Conservation (phyloP, 2,113 vertebrate genomes). For the Microtus oregoni region DNA sequence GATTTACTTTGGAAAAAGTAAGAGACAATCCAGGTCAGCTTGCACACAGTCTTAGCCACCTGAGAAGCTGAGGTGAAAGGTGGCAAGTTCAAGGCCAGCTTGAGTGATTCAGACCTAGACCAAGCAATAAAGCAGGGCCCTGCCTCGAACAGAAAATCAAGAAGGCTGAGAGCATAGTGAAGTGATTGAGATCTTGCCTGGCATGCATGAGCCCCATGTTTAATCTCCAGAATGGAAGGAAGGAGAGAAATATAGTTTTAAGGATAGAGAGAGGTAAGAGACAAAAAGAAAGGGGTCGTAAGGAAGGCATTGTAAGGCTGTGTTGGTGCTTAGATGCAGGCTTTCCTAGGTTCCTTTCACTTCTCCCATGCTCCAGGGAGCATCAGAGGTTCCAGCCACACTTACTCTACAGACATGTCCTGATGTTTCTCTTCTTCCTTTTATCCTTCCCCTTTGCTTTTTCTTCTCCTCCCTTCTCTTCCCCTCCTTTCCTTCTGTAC, state of each 20-base stretch:
- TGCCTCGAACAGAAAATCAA: neutral
- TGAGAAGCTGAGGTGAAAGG: neutral
- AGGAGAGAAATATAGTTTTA: neutral
- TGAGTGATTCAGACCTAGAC: neutral
- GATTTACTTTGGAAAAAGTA: neutral
- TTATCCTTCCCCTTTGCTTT: accelerated
- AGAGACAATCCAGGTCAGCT: neutral
- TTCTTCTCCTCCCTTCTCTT: too few relatives aligned
- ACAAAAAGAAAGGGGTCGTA: neutral
- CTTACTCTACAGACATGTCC: neutral
- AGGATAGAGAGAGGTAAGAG: neutral
- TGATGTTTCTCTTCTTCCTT: neutral
- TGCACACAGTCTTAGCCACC: neutral
- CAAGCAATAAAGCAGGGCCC: neutral
- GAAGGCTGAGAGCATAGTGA: neutral
- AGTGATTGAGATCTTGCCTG: neutral
- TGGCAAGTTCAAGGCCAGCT: neutral
- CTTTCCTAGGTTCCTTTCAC: neutral
- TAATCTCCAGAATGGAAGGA: neutral
- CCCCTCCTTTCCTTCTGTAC: accelerated
- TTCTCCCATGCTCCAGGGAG: neutral
- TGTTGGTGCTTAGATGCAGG: neutral
- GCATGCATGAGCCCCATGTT: neutral
- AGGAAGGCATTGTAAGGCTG: neutral
- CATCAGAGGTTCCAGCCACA: neutral